Base-by-base conservation (phyloP, 1,140 invertebrate species). In the Triops cancriformis region DNA sequence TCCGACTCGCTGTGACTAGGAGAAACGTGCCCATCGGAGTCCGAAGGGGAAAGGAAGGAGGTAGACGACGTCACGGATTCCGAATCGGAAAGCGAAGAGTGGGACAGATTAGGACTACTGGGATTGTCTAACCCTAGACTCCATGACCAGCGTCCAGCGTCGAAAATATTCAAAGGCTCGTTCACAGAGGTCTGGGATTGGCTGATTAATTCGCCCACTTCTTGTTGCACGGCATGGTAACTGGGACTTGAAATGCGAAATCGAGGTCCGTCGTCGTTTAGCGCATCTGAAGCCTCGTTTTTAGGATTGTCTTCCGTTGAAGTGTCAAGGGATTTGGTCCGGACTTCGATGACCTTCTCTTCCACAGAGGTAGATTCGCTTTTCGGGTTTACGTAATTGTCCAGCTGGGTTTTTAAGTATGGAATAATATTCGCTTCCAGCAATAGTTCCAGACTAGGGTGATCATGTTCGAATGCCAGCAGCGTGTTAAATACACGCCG, bases 121-220 rank as follows among this genome's bases (percentile, higher is more conserved):
- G 51, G 51, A 64, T 23, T 64, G 23, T 64, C 51, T 14, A 64
- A 64, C 51, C 51, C 51, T 64, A 64, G 18, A 64, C 18, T 23
- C 51, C 51, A 64, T 9, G 51, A 64, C 51, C 51, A 64, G 51
- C 51, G 51, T 6, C 51, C 51, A 64, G 51, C 51, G 14, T 64
- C 51, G 51, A 64, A 64, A 18, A 64, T 64, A 64, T 64, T 64
- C 14, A 64, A 64, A 64, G 51, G 51, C 51, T 64, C 51, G 51
- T 64, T 64, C 18, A 12, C n/a, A 23, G 23, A 64, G 51, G 51
- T 64, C 23, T 2, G 51, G 14, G 51, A 64, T 64, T 64, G 14
- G 51, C 18, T 64, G 10, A 64, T 23, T 64, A 64, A 18, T 23
- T 64, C 18, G 14, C 51, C 51, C 6, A 64, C 14, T 23, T 64